Conservation (phyloP, 2,113 vertebrate species). For the Aptenodytes forsteri region DNA sequence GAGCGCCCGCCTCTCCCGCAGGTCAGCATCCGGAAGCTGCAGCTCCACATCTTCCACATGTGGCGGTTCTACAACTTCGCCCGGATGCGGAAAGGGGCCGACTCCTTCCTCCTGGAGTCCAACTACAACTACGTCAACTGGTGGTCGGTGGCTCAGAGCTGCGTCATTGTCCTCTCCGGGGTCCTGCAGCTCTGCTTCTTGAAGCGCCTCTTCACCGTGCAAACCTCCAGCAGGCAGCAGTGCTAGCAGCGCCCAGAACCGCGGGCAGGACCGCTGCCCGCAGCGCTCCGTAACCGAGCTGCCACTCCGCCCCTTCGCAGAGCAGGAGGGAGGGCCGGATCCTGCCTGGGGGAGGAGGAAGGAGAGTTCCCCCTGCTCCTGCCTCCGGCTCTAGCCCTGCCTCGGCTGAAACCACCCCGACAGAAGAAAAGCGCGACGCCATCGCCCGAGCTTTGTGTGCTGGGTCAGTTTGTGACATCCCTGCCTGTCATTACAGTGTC, state of each 20-base stretch:
- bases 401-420: fast-evolving
- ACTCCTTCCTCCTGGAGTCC: slow-evolving; percentile 84
- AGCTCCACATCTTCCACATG: slow-evolving; percentile 87
- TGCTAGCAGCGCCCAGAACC: slow-evolving; percentile 67
- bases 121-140: slow-evolving; percentile 85
- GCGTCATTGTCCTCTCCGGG: slow-evolving; percentile 84
- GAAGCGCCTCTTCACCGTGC: slow-evolving; percentile 83
- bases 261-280: background rate
- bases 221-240: slow-evolving; percentile 70
- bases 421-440: fast-evolving
- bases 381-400: background rate
- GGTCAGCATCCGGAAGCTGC: slow-evolving; percentile 77
- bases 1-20: background rate
- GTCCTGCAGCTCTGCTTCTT: slow-evolving; percentile 88
- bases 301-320: background rate
- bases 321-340: fast-evolving
- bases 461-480: background rate
- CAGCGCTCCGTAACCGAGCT: background rate
- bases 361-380: background rate
- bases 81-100: slow-evolving; percentile 82
- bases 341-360: background rate
- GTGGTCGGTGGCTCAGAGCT: slow-evolving; percentile 87
- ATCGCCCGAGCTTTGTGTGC: background rate
- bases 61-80: slow-evolving; percentile 88
- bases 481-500: fast-evolving